These are phyloP conservation scores for Dynastes grantii DNA, from an alignment of 2,888 invertebrate species.

Conservation along the genomic window DNA sequence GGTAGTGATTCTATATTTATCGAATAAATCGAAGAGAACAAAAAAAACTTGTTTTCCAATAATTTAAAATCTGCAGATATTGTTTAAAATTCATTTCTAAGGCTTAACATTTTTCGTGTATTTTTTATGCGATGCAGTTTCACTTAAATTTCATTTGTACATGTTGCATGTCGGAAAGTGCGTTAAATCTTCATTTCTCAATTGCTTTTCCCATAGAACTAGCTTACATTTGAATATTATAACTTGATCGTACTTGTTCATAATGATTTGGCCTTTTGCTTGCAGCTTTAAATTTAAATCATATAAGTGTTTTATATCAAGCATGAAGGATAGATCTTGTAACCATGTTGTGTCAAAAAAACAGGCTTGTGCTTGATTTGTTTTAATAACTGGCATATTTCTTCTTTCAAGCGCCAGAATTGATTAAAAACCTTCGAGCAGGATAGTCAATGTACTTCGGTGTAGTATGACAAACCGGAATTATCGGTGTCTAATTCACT, in stretches of 20 bases:
- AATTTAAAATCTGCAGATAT: conserved; percentile 50
- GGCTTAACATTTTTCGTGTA: conserved; percentile 41
- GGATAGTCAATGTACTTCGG: no score
- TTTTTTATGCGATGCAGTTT: conserved; percentile 20
- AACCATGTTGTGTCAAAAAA: background rate
- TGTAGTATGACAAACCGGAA: no score
- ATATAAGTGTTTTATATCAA: conserved; percentile 37
- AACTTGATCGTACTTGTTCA: conserved; percentile 55
- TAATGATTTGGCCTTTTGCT: conserved; percentile 54
- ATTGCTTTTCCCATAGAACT: conserved; percentile 56
- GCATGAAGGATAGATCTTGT: no score
- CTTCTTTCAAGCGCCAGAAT: no score
- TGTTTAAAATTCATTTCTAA: conserved; percentile 56
- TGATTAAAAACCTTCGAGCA: no score
- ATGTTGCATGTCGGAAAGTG: conserved; percentile 52
- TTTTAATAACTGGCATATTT: no score
- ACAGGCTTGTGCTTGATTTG: no score
- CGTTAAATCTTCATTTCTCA: conserved; percentile 54
- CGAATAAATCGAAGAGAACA: background rate
- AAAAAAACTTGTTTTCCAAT: conserved; percentile 44
- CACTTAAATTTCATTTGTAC: no score
- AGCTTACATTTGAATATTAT: conserved; percentile 56
- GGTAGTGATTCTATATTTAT: no score
- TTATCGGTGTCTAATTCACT: no score
- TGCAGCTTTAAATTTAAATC: conserved; percentile 53